Percentiles rank a stretch among this genome's conserved stretches.
phyloP scores from a whole-genome alignment of 1,140 invertebrate genomes.

The Galleria mellonella region DNA sequence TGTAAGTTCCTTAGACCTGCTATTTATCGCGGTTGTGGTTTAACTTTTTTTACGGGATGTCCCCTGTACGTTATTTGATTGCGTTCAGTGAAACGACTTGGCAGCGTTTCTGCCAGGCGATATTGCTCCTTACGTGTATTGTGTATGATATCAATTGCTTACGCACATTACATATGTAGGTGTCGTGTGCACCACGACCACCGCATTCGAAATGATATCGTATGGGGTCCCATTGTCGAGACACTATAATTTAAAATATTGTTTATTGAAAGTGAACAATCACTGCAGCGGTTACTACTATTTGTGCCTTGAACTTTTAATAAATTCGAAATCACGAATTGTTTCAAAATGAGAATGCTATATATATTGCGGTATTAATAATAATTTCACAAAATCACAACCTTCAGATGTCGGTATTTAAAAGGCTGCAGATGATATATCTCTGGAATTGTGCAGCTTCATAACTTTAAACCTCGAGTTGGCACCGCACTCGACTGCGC shows the following conservation, averaged over 20 bases:
- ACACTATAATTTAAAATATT: neutral
- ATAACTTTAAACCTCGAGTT: neutral
- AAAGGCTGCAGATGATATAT: too few species aligned
- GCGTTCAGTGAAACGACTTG: constrained; percentile 1
- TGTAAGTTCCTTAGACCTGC: constrained; percentile 11
- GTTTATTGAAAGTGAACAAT: neutral
- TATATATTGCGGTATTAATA: too few species aligned
- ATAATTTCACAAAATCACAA: too few species aligned
- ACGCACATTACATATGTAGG: constrained; percentile 19
- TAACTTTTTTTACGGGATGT: constrained; percentile 7
- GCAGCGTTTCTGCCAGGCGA: constrained; percentile 9
- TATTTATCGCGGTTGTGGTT: constrained; percentile 10
- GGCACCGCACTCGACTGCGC: neutral
- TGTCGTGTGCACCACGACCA: constrained; percentile 35
- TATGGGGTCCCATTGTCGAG: too few species aligned
- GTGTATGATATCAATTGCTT: constrained; percentile 14
- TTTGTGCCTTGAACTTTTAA: constrained; percentile 10
- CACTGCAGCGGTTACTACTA: constrained; percentile 2
- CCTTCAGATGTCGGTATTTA: too few species aligned
- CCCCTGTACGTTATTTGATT: neutral
- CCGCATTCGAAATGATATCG: constrained; percentile 26
- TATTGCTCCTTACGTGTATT: constrained; percentile 3
- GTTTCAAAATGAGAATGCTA: too few species aligned
- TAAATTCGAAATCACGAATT: neutral
- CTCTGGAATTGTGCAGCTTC: neutral